Evolutionary conservation across 2,797 vertebrate species (phyloP), one percentile per base, ranked within the genome.

Genomic region (Dromococcyx pavoninus): DNA sequence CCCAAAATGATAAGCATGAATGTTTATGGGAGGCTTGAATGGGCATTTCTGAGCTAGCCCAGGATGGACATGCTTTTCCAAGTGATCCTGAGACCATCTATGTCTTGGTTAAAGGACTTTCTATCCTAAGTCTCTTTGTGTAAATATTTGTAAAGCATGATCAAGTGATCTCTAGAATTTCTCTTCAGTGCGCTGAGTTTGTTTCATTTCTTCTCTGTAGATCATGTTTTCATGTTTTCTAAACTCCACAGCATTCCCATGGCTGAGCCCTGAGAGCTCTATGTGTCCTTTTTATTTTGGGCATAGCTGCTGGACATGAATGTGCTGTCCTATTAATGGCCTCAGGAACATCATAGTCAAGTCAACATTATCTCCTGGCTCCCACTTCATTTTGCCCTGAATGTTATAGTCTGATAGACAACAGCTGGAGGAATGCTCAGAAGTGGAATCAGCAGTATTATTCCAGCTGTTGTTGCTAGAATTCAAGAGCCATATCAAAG

Each of bases 31-130:
- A 92, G 89, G 91, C 93, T 94, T 92, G 92, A 96, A 89, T 88
- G 94, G 88, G 33, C 61, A 94, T 93, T 94, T 86, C 79, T 93
- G 88, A 96, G 95, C 89, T 96, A 97, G 88, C 88, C 83, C 90
- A 91, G 89, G 89, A 93, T 76, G 92, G 73, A 64, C 70, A 86
- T 95, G 76, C 80, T 93, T 97, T 97, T 95, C 96, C 94, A 96
- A 96, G 95, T 96, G 96, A 97, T 96, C 96, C 94, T 96, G 95
- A 95, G 83, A 96, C 91, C 96, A 96, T 94, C 86, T 94, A 32
- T 95, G 83, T 90, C 94, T 96, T 90, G 86, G 62, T 87, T 96
- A 43, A 94, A 90, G 82, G 95, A 80, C 93, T 91, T 92, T 94
- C 80, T 96, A 95, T 79, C 66, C 77, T 88, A 62, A 93, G 89